Base-by-base conservation (phyloP, 2,888 invertebrate genomes). In the Thera obeliscata region DNA sequence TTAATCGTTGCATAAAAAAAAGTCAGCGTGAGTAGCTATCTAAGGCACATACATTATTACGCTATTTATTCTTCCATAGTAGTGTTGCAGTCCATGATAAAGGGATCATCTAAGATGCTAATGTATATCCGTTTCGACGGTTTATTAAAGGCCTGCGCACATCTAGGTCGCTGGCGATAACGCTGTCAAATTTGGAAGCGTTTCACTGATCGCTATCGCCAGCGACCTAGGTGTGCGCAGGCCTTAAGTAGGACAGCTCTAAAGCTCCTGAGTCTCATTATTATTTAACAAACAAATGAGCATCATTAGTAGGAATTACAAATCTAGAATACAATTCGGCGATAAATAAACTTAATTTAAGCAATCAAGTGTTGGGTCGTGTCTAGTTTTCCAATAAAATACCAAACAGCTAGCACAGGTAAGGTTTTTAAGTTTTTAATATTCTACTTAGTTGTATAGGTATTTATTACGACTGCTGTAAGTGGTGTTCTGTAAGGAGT, bases 331-430 rank as follows among this genome's bases (percentile, higher is more conserved):
- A 64, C 64, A 64, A 64, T 64, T 49, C 35, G 49, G n/a, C n/a
- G 46, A 43, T 52, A 57, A 64, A 64, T 57, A 58, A 35, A 54
- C 49, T 6, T 49, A 41, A 64, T 61, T 52, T 48, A 61, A 61
- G 43, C 56, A 66, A 66, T 68, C 61, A 66, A 68, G 66, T 65
- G 56, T 61, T 61, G 33, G 56, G n/a, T 67, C 67, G 67, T 67
- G 69, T 61, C 64, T 56, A n/a, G 69, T 58, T 67, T 58, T 36
- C 48, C 60, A 11, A 67, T 72, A 43, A 59, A 50, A 67, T 57
- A 50, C 12, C 9, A 35, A 64, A 64, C 49, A 43, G 9, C 43
- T 46, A 5, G 9, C 52, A 57, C 35, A 22, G 33, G 54, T 33
- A n/a, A n/a, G 33, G 61, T 43, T 54, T 54, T 54, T 35, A 54